Evolutionary conservation across 2,888 invertebrate genomes (phyloP).

Genomic region (Drosophila prostipennis): DNA sequence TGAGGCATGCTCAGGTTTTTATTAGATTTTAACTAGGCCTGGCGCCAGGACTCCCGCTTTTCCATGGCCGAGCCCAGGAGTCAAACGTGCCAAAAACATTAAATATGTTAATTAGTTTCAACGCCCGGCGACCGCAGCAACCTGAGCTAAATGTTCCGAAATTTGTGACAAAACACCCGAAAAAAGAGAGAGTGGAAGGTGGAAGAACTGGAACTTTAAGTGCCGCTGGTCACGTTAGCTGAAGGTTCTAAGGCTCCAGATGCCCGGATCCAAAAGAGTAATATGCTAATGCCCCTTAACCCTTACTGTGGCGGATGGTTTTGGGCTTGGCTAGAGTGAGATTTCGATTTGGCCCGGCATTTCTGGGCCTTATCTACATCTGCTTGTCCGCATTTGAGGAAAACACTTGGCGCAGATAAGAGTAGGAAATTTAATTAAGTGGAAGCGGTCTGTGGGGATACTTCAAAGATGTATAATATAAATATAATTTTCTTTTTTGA

Average conservation of each 20-base stretch:
- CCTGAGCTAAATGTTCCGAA: constrained; percentile 71
- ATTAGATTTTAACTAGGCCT: constrained; percentile 84
- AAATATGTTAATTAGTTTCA: constrained; percentile 83
- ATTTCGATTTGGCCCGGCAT: constrained; percentile 45
- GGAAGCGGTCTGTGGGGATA: too few species aligned
- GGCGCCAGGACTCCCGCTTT: constrained; percentile 61
- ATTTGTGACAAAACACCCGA: constrained; percentile 57
- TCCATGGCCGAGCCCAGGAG: constrained; percentile 61
- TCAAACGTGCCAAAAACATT: constrained; percentile 83
- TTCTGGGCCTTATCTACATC: constrained; percentile 67
- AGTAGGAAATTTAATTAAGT: constrained; percentile 4
- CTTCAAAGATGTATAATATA: too few species aligned
- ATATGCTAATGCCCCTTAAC: constrained; percentile 67
- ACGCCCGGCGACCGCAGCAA: constrained; percentile 53
- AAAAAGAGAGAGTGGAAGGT: background rate
- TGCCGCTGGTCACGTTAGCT: constrained; percentile 70
- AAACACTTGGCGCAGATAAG: constrained; percentile 63
- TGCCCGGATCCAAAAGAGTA: constrained; percentile 22
- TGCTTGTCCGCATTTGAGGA: constrained; percentile 69
- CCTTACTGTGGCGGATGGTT: background rate
- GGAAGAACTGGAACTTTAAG: constrained; percentile 51
- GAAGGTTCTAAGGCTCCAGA: background rate
- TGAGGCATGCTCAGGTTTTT: constrained; percentile 84
- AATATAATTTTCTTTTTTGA: too few species aligned
- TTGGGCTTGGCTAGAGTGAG: constrained; percentile 36